Conservation (phyloP, 2,888 invertebrate species). For the Odontothrips loti region DNA sequence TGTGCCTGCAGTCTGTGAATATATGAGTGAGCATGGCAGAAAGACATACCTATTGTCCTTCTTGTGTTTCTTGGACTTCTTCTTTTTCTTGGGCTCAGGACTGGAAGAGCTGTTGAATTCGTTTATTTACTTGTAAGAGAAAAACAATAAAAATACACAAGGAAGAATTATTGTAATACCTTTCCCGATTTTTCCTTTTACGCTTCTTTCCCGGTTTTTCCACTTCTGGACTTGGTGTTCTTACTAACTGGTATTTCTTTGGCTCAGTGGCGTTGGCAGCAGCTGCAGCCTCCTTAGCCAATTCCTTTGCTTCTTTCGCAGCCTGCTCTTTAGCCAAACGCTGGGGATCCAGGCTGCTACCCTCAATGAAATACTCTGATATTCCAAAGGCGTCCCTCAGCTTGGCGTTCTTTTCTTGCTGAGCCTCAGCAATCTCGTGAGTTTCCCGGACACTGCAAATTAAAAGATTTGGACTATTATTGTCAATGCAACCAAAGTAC, state of each 20-base stretch:
- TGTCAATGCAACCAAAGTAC: too few species aligned
- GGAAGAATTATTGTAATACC: conserved; percentile 34
- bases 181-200: conserved; percentile 43
- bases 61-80: conserved; percentile 39
- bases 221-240: conserved; percentile 65
- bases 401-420: conserved; percentile 90
- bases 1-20: not conserved
- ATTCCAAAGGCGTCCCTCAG: conserved; percentile 93
- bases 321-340: conserved; percentile 56
- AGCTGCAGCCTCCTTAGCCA: conserved; percentile 40
- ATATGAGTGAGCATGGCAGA: not conserved
- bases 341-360: conserved; percentile 84
- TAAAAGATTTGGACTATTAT: conserved; percentile 31
- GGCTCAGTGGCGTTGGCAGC: conserved; percentile 47
- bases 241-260: conserved; percentile 64
- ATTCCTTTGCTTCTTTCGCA: conserved; percentile 46
- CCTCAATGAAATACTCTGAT: conserved; percentile 88
- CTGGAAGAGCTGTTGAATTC: conserved; percentile 32
- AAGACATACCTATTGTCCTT: conserved; percentile 1
- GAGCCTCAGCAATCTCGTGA: conserved; percentile 93
- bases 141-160: not conserved
- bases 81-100: conserved; percentile 37
- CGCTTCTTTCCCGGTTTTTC: conserved; percentile 47
- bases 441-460: conserved; percentile 81
- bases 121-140: not conserved